A percentile compares a stretch with the other conserved stretches of the same genome.
phyloP scores from a whole-genome alignment of 2,113 vertebrate genomes.

The Lota lota region DNA sequence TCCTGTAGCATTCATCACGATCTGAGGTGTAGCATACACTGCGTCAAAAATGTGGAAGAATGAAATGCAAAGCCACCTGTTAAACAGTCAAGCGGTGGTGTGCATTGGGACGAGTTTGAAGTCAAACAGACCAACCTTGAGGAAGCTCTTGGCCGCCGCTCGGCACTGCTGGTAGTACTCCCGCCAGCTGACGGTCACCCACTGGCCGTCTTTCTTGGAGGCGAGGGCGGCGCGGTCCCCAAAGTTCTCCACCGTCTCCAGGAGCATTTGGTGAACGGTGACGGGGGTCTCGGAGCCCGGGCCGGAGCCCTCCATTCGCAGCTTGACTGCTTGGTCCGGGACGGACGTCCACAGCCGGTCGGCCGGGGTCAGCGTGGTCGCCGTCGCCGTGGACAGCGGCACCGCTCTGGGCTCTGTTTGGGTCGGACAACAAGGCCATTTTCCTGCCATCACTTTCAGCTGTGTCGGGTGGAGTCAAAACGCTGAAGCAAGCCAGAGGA shows the following conservation, averaged over 20 bases:
- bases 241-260: conserved; percentile 52
- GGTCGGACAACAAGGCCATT: conserved; percentile 50
- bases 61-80: too few species aligned
- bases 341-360: conserved; percentile 60
- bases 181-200: conserved; percentile 60
- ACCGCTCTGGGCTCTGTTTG: conserved; percentile 29
- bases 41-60: too few species aligned
- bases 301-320: conserved; percentile 65
- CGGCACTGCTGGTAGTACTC: conserved; percentile 71
- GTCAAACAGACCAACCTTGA: conserved; percentile 67
- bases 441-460: conserved; percentile 41
- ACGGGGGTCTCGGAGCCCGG: conserved; percentile 61
- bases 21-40: too few species aligned
- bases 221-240: conserved; percentile 60
- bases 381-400: background rate
- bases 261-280: conserved; percentile 73
- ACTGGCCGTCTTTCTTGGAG: conserved; percentile 54
- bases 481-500: background rate
- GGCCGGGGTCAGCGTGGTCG: conserved; percentile 50
- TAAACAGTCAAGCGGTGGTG: too few species aligned
- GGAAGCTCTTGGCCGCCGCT: conserved; percentile 73
- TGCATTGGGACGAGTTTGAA: too few species aligned
- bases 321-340: conserved; percentile 59
- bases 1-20: too few species aligned
- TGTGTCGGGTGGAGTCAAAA: background rate